Evolutionary conservation across 1,140 invertebrate species (phyloP), one percentile per base, ranked within the genome.

Genomic region (Drosophila pseudoananassae): DNA sequence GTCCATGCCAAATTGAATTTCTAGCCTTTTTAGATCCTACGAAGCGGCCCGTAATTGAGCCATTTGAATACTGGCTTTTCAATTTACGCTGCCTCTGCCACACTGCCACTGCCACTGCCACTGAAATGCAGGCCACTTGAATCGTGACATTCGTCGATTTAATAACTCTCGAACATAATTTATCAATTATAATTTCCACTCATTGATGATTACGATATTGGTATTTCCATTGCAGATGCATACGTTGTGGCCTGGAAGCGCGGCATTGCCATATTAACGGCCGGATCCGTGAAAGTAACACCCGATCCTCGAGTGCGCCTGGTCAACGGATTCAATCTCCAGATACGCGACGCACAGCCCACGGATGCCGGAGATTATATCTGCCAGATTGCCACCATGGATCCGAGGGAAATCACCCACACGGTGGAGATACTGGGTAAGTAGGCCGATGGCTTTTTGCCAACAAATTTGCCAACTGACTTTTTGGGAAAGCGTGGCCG

Each of bases 301-400:
- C 93, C 93, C 25, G 94, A 94, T 91, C 92, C 93, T 15, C 91
- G 94, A 25, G 92, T 94, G 45, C 92, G 91, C 53, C 84, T 94
- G 46, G 92, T 93, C 31, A 93, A 93, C 59, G 92, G 93, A 31
- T 94, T 93, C 84, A 93, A 93, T 69, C 80, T 94, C 59, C 93
- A 94, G 84, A 94, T 94, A 59, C 92, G 92, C 56, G 93, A 94
- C 54, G 92, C 93, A 45, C 92, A 92, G 52, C 92, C 93, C 29
- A 92, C 93, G 76, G 94, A 94, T 91, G 93, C 93, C 25, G 94
- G 94, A 10, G 93, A 93, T 78, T 94, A 94, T 87, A 93, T 94
- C 49, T 94, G 94, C 79, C 93, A 94, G 87, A 94, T 94, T 71
- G 93, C 93, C 45, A 94, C 93, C 12, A 89, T 93, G 71, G 92